Evolutionary conservation across 2,888 invertebrate species (phyloP).

Genomic region (Sturmia bella): DNA sequence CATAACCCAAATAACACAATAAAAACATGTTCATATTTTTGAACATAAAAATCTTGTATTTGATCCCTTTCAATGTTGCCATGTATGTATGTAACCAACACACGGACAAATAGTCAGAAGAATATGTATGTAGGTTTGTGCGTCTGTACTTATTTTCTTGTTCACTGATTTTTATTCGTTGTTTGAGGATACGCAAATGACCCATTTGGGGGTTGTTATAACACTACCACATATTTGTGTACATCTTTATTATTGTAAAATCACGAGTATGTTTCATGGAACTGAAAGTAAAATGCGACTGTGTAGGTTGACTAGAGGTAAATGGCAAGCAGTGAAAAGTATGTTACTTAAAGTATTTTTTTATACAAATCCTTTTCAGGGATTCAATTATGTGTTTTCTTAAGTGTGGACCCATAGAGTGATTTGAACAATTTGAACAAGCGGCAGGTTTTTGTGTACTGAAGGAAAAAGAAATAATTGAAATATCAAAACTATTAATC

Average conservation of each 20-base stretch:
- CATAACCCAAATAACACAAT: constrained; percentile 63
- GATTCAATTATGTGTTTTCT: not conserved
- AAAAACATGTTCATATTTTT: not conserved
- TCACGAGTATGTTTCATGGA: not conserved
- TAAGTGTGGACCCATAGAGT: too few species aligned
- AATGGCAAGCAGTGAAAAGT: too few species aligned
- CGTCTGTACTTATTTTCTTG: constrained; percentile 72
- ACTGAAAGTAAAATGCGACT: not conserved
- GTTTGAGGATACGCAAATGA: constrained; percentile 82
- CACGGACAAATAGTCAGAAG: constrained; percentile 23
- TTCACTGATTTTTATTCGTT: constrained; percentile 82
- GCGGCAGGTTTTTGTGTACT: too few species aligned
- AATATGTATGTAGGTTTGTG: not conserved
- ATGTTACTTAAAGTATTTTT: too few species aligned
- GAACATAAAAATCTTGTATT: constrained; percentile 41
- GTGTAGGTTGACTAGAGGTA: not conserved
- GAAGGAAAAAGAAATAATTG: too few species aligned
- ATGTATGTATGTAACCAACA: constrained; percentile 22
- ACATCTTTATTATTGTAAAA: constrained; percentile 40
- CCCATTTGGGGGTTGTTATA: constrained; percentile 82
- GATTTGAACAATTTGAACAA: too few species aligned
- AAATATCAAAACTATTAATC: too few species aligned
- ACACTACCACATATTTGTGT: constrained; percentile 72
- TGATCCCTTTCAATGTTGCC: constrained; percentile 24
- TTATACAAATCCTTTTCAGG: too few species aligned